Evolutionary conservation across 2,113 vertebrate genomes (phyloP), one percentile per base, ranked within the genome.

Genomic region (Ondatra zibethicus): DNA sequence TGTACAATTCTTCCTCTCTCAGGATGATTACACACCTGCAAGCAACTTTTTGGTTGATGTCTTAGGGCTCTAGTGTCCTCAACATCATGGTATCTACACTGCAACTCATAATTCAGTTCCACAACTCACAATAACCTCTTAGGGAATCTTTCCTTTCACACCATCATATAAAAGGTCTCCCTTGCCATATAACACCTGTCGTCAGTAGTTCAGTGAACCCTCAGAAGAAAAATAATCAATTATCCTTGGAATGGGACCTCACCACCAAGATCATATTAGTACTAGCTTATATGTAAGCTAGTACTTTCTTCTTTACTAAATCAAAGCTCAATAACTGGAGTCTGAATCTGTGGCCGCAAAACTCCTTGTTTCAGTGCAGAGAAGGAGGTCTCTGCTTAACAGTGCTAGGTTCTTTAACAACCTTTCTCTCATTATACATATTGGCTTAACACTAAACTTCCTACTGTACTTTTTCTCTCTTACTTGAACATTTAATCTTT

Each of bases 331-430:
- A 5, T 2, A 21, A 58, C 3, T 55, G 17, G 2, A 2, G 33
- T 55, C 19, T 55, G 55, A 19, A 17, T 80, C 17, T 55, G 17
- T 80, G 31, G 31, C 5, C 17, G 36, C 1, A 4, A 19, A 52
- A 52, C 16, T 52, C 31, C 33, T 19, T 52, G 31, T 55, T 55
- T 81, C 33, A 55, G 1, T 23, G 14, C 76, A 33, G 45, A 50
- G 50, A 1, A 81, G 33, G 50, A n/a, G 7, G 8, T 50, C 50
- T n/a, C 19, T n/a, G 36, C 50, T 25, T 58, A n/a, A 52, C 12
- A 10, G 36, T 58, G 0, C 50, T n/a, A 6, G 7, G 1, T 4
- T n/a, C 31, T n/a, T 81, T 55, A 3, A 21, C 10, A 36, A n/a
- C 8, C 4, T 55, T 55, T 36, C 33, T 55, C 55, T 36, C 33